Conservation (phyloP, 2,888 invertebrate species). For the Galerucella nymphaeae region DNA sequence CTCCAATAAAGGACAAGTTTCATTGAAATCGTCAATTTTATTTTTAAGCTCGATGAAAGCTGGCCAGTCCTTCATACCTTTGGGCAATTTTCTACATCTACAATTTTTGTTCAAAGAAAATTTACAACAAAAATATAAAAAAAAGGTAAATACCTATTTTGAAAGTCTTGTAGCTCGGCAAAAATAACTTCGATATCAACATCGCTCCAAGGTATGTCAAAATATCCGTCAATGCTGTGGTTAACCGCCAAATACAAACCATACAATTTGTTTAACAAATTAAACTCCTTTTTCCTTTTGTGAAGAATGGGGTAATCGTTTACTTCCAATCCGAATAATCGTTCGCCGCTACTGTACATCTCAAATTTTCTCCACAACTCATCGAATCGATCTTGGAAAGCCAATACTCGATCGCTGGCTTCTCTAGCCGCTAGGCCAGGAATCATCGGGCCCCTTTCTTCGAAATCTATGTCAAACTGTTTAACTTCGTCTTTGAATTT, state of each 20-base stretch:
- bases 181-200: conserved; percentile 87
- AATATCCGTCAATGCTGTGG: conserved; percentile 87
- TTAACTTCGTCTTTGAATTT: conserved; percentile 75
- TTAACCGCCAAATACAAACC: conserved; percentile 83
- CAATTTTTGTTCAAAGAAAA: conserved; percentile 20
- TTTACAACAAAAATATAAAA: not conserved
- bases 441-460: conserved; percentile 85
- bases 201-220: conserved; percentile 84
- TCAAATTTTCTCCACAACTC: conserved; percentile 84
- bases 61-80: conserved; percentile 88
- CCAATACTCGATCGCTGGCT: conserved; percentile 82
- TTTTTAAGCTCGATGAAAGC: conserved; percentile 86
- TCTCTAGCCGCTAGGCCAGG: conserved; percentile 85
- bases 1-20: conserved; percentile 86
- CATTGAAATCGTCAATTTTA: conserved; percentile 91
- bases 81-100: conserved; percentile 85
- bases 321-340: conserved; percentile 84
- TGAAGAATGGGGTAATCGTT: conserved; percentile 85
- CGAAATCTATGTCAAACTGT: conserved; percentile 78
- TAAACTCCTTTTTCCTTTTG: conserved; percentile 85
- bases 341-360: conserved; percentile 82
- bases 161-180: conserved; percentile 83
- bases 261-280: conserved; percentile 85
- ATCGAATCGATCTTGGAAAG: conserved; percentile 85
- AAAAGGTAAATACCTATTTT: conserved; percentile 77